These are phyloP conservation scores for Ctenopoma multispine DNA, from an alignment of 2,797 vertebrate genomes.

Conservation along the genomic window DNA sequence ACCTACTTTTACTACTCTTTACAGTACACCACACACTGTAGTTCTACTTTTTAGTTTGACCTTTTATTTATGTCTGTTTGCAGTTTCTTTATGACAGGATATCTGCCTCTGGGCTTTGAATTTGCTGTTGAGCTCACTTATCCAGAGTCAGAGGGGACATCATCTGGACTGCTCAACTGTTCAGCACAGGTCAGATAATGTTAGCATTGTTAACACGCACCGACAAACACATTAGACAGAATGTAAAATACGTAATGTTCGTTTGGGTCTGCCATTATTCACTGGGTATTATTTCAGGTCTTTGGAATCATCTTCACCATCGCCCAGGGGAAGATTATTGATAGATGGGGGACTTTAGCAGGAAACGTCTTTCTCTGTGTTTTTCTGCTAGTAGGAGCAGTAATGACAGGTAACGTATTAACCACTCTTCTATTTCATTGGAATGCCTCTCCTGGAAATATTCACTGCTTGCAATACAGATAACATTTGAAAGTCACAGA, in stretches of 20 bases:
- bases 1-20: constrained; percentile 35
- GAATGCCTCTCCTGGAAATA: not conserved
- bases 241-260: not conserved
- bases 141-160: constrained; percentile 96
- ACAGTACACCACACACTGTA: not conserved
- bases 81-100: constrained; percentile 98
- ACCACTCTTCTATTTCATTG: not conserved
- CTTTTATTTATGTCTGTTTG: constrained; percentile 14
- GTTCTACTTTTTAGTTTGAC: not conserved
- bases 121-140: constrained; percentile 96
- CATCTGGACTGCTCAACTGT: constrained; percentile 95
- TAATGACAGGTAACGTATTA: constrained; percentile 86
- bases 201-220: not conserved
- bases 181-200: constrained; percentile 90
- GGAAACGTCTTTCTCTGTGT: constrained; percentile 93
- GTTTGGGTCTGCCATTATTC: not conserved
- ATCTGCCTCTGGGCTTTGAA: constrained; percentile 96
- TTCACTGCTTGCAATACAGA: not conserved
- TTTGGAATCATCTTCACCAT: constrained; percentile 97
- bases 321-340: constrained; percentile 91
- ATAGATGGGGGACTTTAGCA: constrained; percentile 84
- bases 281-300: constrained; percentile 79
- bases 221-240: not conserved
- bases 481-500: not conserved
- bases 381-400: constrained; percentile 88